Percentiles rank a stretch among this genome's conserved stretches.
phyloP scores from a whole-genome alignment of 2,797 vertebrate species.

The Paedocypris micromegethes region DNA sequence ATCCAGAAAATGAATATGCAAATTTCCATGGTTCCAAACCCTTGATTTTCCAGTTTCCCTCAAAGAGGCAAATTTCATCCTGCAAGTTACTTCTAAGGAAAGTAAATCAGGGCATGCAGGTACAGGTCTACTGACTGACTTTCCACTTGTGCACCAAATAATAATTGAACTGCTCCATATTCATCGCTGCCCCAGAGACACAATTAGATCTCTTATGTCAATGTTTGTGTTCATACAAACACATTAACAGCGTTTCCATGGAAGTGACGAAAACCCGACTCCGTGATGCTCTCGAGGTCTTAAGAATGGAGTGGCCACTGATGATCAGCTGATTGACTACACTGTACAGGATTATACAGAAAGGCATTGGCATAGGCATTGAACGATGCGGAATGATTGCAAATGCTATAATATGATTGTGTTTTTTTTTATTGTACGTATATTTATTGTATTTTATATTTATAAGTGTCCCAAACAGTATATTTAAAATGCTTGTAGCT shows the following conservation, averaged over 20 bases:
- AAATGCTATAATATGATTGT: too few species aligned
- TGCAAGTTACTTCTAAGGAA: constrained; percentile 28
- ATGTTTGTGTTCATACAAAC: constrained; percentile 33
- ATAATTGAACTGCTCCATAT: constrained; percentile 44
- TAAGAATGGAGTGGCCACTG: constrained; percentile 1
- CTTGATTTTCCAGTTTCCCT: constrained; percentile 25
- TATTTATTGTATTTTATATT: too few species aligned
- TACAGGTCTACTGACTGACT: constrained; percentile 31
- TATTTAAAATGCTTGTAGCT: too few species aligned
- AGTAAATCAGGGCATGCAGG: constrained; percentile 35
- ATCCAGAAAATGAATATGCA: constrained; percentile 28
- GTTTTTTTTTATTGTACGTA: too few species aligned
- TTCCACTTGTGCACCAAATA: constrained; percentile 15
- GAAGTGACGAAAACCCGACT: neutral
- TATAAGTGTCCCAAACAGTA: too few species aligned
- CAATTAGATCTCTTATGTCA: constrained; percentile 60
- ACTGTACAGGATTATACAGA: constrained; percentile 7
- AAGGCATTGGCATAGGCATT: neutral
- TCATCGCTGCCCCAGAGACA: constrained; percentile 61
- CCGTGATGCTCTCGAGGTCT: constrained; percentile 3
- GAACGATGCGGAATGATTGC: too few species aligned
- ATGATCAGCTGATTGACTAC: constrained; percentile 4
- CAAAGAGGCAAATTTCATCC: constrained; percentile 15
- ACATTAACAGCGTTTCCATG: constrained; percentile 26
- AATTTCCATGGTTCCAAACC: constrained; percentile 33